A percentile compares a stretch with the other conserved stretches of the same genome.
Evolutionary conservation across 1,140 invertebrate genomes (phyloP).

Genomic region (Liolophura sinensis): DNA sequence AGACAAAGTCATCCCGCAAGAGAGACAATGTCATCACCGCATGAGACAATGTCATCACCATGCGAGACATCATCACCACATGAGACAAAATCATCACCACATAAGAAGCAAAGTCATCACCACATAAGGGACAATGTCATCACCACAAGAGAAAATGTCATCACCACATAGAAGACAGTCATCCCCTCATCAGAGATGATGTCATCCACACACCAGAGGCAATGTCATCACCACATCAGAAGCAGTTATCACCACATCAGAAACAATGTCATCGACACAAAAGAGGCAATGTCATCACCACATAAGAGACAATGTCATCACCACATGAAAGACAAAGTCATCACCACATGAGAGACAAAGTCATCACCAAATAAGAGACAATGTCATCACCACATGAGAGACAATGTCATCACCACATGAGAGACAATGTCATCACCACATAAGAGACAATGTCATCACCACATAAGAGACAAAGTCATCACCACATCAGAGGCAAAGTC

Average conservation of each 20-base stretch:
- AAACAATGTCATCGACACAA: neutral
- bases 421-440: no score
- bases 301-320: no score
- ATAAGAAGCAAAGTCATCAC: neutral
- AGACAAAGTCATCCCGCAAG: neutral
- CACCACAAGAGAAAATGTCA: no score
- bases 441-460: neutral
- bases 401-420: neutral
- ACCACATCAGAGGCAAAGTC: neutral
- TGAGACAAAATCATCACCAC: slow-evolving; percentile 3
- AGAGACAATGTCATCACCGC: neutral
- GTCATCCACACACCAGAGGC: no score
- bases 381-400: no score
- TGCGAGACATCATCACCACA: no score
- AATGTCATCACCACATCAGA: neutral
- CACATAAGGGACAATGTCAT: neutral
- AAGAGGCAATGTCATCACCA: no score
- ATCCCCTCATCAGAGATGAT: neutral
- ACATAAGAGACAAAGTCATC: neutral
- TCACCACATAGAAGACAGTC: no score
- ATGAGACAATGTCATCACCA: no score
- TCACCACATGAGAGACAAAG: neutral
- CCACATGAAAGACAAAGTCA: neutral
- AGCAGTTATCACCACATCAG: neutral
- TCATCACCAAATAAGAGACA: no score